These are phyloP conservation scores for Drosophila virilis DNA, from an alignment of 1,140 invertebrate genomes.

Conservation along the genomic window DNA sequence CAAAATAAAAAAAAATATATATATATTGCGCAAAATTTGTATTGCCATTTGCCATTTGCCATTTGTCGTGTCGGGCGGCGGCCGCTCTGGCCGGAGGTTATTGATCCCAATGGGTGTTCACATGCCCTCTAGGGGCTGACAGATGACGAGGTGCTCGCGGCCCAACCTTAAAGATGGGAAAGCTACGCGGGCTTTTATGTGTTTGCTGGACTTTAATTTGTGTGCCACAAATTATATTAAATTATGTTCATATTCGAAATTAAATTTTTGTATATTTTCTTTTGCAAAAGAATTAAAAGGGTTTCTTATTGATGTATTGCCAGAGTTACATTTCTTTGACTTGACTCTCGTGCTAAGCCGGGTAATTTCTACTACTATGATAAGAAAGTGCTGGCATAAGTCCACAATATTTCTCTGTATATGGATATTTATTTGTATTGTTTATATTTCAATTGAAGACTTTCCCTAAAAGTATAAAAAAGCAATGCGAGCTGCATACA, in stretches of 20 bases:
- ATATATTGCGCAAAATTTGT: slow-evolving; percentile 10
- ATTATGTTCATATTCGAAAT: no score
- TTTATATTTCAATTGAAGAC: background rate
- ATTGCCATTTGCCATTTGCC: slow-evolving; percentile 1
- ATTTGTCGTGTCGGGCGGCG: background rate
- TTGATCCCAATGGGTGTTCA: slow-evolving; percentile 60
- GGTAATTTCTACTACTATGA: no score
- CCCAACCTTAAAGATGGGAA: slow-evolving; percentile 9
- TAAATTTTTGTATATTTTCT: no score
- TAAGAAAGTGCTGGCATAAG: no score
- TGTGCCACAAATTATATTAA: no score
- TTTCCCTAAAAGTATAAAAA: slow-evolving; percentile 7
- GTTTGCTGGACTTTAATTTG: no score
- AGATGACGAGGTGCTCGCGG: background rate
- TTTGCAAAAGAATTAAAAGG: no score
- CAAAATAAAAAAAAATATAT: slow-evolving; percentile 4
- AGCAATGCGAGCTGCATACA: slow-evolving; percentile 3
- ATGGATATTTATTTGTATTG: background rate
- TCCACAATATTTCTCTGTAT: no score
- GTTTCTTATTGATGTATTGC: no score
- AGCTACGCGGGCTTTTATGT: no score
- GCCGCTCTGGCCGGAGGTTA: slow-evolving; percentile 24
- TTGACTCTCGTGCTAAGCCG: no score
- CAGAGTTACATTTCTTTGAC: no score
- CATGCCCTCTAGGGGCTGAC: slow-evolving; percentile 37